These are phyloP conservation scores for Aphidius ervi DNA, from an alignment of 1,140 invertebrate genomes.

Conservation along the genomic window DNA sequence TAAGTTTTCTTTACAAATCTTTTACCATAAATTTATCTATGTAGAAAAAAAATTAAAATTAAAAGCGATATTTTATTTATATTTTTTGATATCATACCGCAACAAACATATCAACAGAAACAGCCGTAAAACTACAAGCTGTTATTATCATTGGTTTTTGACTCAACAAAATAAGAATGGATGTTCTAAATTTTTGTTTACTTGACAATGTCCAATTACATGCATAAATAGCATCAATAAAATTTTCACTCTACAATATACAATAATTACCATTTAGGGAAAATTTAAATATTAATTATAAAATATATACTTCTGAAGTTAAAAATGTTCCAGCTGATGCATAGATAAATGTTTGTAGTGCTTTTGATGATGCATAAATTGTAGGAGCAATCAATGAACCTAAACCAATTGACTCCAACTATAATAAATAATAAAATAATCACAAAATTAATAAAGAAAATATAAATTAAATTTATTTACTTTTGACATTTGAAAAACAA, in stretches of 20 bases:
- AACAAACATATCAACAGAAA: constrained; percentile 31
- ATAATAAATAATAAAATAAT: not conserved
- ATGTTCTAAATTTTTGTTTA: constrained; percentile 11
- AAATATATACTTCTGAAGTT: constrained; percentile 13
- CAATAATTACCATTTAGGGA: not conserved
- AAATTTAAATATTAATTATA: not conserved
- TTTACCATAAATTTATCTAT: too few species aligned
- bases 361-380: too few species aligned
- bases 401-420: not conserved
- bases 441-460: not conserved
- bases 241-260: constrained; percentile 23
- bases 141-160: constrained; percentile 28
- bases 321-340: constrained; percentile 15
- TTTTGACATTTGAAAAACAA: constrained; percentile 15
- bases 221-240: constrained; percentile 17
- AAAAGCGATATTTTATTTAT: too few species aligned
- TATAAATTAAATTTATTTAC: constrained; percentile 14
- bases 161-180: constrained; percentile 25
- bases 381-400: too few species aligned
- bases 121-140: constrained; percentile 25
- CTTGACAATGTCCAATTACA: constrained; percentile 20
- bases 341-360: constrained; percentile 16
- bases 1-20: too few species aligned
- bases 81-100: too few species aligned
- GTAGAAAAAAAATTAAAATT: too few species aligned